phyloP scores from a whole-genome alignment of 2,797 vertebrate genomes.

The Morus bassanus region DNA sequence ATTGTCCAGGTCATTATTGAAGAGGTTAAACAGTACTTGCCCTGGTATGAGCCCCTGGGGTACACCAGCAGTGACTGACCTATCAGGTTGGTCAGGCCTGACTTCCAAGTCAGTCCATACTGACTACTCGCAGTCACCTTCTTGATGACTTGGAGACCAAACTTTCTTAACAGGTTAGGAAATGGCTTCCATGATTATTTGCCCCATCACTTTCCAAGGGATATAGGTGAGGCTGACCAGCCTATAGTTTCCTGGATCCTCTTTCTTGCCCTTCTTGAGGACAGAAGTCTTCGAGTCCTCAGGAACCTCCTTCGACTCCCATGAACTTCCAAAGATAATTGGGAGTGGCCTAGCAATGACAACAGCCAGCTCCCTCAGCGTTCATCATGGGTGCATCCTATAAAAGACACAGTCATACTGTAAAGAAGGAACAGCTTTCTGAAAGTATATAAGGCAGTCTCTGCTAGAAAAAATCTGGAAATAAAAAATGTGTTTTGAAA shows the following conservation, averaged over 20 bases:
- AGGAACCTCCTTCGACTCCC: background rate
- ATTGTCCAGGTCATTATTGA: background rate
- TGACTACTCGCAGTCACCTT: accelerated
- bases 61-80: background rate
- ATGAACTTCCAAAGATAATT: background rate
- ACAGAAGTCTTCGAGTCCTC: background rate
- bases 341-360: background rate
- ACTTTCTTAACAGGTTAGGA: background rate
- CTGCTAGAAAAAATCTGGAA: background rate
- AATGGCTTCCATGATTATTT: background rate
- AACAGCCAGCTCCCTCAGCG: background rate
- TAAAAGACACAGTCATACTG: background rate
- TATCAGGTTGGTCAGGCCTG: background rate
- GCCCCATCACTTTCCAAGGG: background rate
- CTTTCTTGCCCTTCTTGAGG: background rate
- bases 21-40: background rate
- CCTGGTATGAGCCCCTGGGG: background rate
- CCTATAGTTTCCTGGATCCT: background rate
- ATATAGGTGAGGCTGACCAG: background rate
- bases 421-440: background rate
- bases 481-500: background rate
- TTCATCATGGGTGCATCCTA: background rate
- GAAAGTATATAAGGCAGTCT: background rate
- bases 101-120: background rate
- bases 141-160: background rate